A percentile compares a stretch with the other conserved stretches of the same genome.
Conservation (phyloP, 1,140 invertebrate species). For the Drosophila paulistorum region DNA sequence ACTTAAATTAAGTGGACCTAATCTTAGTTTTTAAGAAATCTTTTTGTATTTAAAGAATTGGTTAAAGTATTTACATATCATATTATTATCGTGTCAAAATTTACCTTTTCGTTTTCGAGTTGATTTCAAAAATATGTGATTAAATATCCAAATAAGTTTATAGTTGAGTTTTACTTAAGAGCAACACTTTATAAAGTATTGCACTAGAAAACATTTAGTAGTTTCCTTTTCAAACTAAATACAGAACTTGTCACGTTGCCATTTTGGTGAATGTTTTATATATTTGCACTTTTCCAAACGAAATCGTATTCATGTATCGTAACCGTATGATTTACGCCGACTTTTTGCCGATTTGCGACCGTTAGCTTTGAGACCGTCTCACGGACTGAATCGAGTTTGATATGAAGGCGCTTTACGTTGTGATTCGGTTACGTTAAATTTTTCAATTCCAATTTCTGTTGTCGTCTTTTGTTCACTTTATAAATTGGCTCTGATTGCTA, state of each 20-base stretch:
- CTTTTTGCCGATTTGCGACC: constrained; percentile 32
- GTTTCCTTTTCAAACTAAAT: constrained; percentile 1
- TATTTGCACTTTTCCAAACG: neutral
- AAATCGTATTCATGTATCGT: neutral
- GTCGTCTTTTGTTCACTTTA: constrained; percentile 30
- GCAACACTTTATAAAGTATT: neutral
- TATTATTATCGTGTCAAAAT: neutral
- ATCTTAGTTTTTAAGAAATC: no score
- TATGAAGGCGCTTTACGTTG: constrained; percentile 5
- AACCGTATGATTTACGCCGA: neutral
- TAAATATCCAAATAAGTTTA: constrained; percentile 39
- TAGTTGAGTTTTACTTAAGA: constrained; percentile 10
- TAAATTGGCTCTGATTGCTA: constrained; percentile 43
- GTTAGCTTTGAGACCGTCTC: constrained; percentile 61
- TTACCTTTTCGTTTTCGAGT: constrained; percentile 44
- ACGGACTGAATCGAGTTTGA: constrained; percentile 48
- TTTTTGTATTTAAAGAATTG: no score
- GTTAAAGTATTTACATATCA: no score
- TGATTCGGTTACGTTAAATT: neutral
- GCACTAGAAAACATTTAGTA: constrained; percentile 10
- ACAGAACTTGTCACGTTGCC: neutral
- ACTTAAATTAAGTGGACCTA: no score
- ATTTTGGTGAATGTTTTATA: constrained; percentile 29
- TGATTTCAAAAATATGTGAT: constrained; percentile 17
- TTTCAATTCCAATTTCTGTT: constrained; percentile 22